Evolutionary conservation across 2,113 vertebrate species (phyloP), one percentile per base, ranked within the genome.

Genomic region (Dicentrarchus labrax): DNA sequence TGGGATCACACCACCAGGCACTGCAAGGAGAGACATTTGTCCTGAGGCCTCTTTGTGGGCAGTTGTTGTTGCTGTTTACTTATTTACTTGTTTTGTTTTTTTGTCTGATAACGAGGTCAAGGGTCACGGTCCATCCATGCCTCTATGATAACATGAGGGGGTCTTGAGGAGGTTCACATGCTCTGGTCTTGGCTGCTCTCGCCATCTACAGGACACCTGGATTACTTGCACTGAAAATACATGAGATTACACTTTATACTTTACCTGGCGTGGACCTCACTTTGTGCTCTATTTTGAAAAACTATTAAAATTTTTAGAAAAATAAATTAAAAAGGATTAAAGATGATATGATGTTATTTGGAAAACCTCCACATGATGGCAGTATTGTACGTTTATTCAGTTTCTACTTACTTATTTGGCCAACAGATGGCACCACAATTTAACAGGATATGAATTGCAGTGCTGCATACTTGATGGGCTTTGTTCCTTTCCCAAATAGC

Each of bases 401-500:
- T 43, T 73, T 57, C 39, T 12, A 4, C 3, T 73, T 15, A 22
- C 2, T 56, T 30, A 8, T 70, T 51, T 7, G 51, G n/a, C 83
- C 88, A 83, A 57, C 76, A 91, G 92, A 77, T 82, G 88, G 80
- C 86, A 12, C 22, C 69, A 73, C 1, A 50, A 54, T 45, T 21
- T 78, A 6, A 64, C 38, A 24, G 11, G 24, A 30, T 47, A 5
- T 13, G 22, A 61, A 36, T 11, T 41, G 15, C 15, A 36, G 17
- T 0, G 1, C 16, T 38, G 15, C 3, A 51, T 4, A 8, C 41
- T 11, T n/a, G 21, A 16, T 8, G 12, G 51, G 16, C 4, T 79
- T n/a, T 57, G 16, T 38, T 59, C n/a, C 8, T 4, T 6, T 45
- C 65, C 45, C 39, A 77, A 72, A 64, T 43, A 12, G 4, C 21